Conservation (phyloP, 2,797 vertebrate species). For the Bovichtus diacanthus region DNA sequence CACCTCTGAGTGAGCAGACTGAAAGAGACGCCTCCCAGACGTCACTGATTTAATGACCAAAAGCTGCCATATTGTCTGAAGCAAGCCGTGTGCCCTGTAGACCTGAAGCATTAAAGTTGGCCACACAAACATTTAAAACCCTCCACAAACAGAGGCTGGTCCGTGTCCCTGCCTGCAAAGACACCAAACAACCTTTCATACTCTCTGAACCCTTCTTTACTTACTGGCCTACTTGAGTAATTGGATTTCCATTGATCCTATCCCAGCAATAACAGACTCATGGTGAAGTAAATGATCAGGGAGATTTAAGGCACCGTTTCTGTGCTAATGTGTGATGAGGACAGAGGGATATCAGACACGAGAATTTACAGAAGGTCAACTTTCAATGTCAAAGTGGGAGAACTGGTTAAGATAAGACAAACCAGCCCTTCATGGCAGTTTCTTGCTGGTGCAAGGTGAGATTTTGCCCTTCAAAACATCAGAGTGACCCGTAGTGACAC, state of each 20-base stretch:
- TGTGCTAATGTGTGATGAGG: constrained; percentile 26
- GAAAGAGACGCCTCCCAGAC: constrained; percentile 13
- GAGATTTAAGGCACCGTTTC: constrained; percentile 37
- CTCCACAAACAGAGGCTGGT: not conserved
- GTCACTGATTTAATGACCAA: constrained; percentile 37
- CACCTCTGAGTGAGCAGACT: constrained; percentile 10
- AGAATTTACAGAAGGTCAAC: constrained; percentile 66
- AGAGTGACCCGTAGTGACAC: constrained; percentile 42
- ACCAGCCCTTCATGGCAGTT: not conserved
- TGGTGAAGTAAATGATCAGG: constrained; percentile 41
- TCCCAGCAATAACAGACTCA: constrained; percentile 47
- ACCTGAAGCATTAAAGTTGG: constrained; percentile 27
- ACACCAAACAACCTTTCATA: constrained; percentile 40
- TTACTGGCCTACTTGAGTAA: constrained; percentile 71
- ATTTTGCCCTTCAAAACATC: constrained; percentile 37
- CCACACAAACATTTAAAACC: constrained; percentile 35
- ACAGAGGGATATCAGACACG: constrained; percentile 31
- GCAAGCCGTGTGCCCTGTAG: not conserved
- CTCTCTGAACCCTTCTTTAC: constrained; percentile 53
- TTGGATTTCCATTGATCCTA: constrained; percentile 74
- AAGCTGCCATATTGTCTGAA: constrained; percentile 31
- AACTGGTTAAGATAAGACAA: constrained; percentile 18
- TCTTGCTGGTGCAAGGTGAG: constrained; percentile 33
- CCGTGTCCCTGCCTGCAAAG: constrained; percentile 14
- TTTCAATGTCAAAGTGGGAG: constrained; percentile 61